Evolutionary conservation across 2,113 vertebrate species (phyloP).

Genomic region (Pogona vitticeps): DNA sequence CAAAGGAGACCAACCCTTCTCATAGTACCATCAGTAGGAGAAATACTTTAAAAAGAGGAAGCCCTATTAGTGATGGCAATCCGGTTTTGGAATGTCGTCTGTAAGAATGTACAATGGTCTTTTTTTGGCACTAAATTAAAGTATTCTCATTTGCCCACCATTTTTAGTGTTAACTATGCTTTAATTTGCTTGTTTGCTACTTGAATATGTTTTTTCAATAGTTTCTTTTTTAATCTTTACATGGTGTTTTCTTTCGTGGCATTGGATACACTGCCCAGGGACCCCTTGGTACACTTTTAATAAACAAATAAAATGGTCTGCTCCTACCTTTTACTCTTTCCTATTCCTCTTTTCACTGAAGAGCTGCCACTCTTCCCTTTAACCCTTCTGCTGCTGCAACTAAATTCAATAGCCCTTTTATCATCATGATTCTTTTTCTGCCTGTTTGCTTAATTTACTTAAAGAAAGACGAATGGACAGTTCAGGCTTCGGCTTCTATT

Average conservation of each 20-base stretch:
- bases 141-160: background rate
- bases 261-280: too few species aligned
- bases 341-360: background rate
- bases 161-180: background rate
- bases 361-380: background rate
- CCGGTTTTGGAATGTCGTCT: background rate
- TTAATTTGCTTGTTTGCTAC: too few species aligned
- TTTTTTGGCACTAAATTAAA: background rate
- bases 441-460: background rate
- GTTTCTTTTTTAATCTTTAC: too few species aligned
- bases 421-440: slow-evolving; percentile 52
- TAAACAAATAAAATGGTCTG: too few species aligned
- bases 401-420: slow-evolving; percentile 33
- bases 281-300: too few species aligned
- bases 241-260: too few species aligned
- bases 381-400: background rate
- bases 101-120: background rate
- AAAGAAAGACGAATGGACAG: background rate
- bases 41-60: background rate
- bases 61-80: background rate
- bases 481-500: background rate
- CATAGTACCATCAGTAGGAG: background rate
- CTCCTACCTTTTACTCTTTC: background rate
- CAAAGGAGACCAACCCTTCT: background rate
- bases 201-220: too few species aligned